Percentiles rank a stretch among this genome's conserved stretches.
Conservation (phyloP, 2,797 vertebrate species). For the Cyclura pinguis region DNA sequence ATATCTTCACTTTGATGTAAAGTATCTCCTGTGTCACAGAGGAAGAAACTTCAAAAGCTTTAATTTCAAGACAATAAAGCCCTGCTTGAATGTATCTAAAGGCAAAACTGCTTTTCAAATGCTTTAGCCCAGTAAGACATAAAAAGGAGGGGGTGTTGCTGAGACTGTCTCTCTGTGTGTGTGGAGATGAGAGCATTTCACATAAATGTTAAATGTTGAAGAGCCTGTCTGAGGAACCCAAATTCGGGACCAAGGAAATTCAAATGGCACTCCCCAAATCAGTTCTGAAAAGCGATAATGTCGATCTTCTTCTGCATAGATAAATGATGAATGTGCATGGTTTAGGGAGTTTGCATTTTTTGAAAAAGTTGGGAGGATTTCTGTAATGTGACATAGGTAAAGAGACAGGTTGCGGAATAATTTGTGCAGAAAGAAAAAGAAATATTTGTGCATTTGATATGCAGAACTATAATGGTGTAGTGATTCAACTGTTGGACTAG, state of each 20-base stretch:
- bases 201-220: neutral
- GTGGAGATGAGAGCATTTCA: neutral
- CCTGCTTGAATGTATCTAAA: conserved; percentile 66
- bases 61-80: conserved; percentile 81
- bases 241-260: neutral
- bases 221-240: neutral
- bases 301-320: neutral
- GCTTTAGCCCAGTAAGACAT: conserved; percentile 56
- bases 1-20: conserved; percentile 81
- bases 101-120: conserved; percentile 61
- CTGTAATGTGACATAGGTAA: neutral
- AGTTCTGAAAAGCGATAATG: neutral
- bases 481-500: neutral
- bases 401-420: neutral
- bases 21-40: conserved; percentile 73
- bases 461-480: neutral
- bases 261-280: neutral
- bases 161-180: neutral
- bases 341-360: neutral
- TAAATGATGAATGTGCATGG: neutral
- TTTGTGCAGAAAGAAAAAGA: neutral
- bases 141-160: conserved; percentile 12
- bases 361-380: neutral
- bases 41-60: conserved; percentile 82
- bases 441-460: neutral